These are phyloP conservation scores for Tetragnatha montana DNA, from an alignment of 2,888 invertebrate genomes.

Conservation along the genomic window DNA sequence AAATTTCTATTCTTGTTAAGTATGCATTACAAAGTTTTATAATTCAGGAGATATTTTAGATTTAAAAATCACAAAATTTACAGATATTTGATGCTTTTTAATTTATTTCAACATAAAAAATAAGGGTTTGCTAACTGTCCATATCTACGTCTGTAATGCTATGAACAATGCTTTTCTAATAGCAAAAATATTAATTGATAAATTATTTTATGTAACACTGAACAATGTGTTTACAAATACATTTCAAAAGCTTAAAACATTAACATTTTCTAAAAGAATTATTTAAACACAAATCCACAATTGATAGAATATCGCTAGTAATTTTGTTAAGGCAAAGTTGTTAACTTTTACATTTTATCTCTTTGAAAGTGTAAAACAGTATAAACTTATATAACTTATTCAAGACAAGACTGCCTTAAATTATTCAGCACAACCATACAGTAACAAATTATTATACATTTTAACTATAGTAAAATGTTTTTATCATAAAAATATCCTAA, in stretches of 20 bases:
- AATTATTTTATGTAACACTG: neutral
- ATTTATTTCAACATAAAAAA: too few relatives aligned
- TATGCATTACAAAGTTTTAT: too few relatives aligned
- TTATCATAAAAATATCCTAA: too few relatives aligned
- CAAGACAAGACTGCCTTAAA: too few relatives aligned
- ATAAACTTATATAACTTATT: neutral
- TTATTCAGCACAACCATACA: too few relatives aligned
- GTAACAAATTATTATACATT: too few relatives aligned
- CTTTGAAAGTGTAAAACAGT: neutral
- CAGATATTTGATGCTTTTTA: too few relatives aligned
- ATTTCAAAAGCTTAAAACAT: neutral
- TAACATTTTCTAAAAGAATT: neutral
- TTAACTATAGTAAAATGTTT: too few relatives aligned
- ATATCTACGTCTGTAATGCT: neutral
- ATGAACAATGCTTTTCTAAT: neutral
- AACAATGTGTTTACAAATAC: neutral
- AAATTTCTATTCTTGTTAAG: too few relatives aligned
- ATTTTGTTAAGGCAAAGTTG: neutral
- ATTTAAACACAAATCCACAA: neutral
- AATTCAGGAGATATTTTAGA: too few relatives aligned
- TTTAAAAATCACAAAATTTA: too few relatives aligned
- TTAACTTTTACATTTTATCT: neutral
- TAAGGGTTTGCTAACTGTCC: too few relatives aligned
- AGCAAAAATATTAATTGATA: neutral
- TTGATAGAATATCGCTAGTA: neutral